Evolutionary conservation across 2,113 vertebrate genomes (phyloP).

Genomic region (Bungarus multicinctus): DNA sequence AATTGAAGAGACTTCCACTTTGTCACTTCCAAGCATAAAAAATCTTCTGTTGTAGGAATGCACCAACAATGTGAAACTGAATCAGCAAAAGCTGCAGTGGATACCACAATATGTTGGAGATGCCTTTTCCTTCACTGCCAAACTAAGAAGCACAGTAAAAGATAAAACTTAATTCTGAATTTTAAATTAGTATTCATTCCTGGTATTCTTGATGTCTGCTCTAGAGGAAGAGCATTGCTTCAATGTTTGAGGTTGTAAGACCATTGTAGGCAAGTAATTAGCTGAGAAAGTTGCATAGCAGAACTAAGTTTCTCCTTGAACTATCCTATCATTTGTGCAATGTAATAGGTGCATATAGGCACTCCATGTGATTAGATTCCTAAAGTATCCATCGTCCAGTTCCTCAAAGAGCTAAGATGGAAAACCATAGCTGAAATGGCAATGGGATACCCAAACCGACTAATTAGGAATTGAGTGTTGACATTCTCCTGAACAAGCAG

Average conservation of each 20-base stretch:
- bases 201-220: no score
- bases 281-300: neutral
- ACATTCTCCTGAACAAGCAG: neutral
- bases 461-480: neutral
- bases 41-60: neutral
- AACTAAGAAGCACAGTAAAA: no score
- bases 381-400: neutral
- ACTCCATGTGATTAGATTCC: neutral
- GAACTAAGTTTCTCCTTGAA: neutral
- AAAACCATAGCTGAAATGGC: neutral
- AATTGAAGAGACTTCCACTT: neutral
- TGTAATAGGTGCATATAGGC: neutral
- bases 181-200: no score
- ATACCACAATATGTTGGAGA: no score
- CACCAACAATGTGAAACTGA: neutral
- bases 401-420: neutral
- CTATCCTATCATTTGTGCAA: neutral
- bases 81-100: neutral
- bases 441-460: neutral
- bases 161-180: no score
- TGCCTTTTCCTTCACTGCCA: no score
- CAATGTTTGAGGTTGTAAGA: neutral
- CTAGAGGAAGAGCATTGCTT: neutral
- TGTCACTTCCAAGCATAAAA: neutral
- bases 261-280: neutral